Conservation (phyloP, 1,140 invertebrate species). For the Drosophila subpulchrella region DNA sequence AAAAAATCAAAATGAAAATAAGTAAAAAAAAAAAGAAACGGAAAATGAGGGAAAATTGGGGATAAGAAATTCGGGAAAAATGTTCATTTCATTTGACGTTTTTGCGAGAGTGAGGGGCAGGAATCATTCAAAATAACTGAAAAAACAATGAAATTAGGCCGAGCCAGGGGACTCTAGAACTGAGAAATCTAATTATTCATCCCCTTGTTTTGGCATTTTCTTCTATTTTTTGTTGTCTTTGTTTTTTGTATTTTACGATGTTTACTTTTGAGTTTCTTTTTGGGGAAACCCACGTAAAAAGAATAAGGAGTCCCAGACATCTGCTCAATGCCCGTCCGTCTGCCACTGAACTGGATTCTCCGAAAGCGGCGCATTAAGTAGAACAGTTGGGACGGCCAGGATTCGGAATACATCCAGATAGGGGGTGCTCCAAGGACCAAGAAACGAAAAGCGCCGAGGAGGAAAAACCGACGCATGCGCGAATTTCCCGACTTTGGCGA, state of each 20-base stretch:
- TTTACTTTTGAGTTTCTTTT: conserved; percentile 57
- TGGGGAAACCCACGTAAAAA: neutral
- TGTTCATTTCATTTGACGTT: conserved; percentile 56
- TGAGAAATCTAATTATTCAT: conserved; percentile 84
- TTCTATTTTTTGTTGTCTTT: neutral
- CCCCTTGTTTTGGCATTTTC: conserved; percentile 60
- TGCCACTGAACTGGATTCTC: conserved; percentile 66
- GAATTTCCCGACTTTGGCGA: conserved; percentile 40
- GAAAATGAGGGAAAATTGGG: conserved; percentile 19
- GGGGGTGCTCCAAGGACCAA: neutral
- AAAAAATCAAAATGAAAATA: conserved; percentile 27
- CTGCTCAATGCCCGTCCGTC: conserved; percentile 55
- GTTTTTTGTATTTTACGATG: conserved; percentile 23
- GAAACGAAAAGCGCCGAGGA: neutral
- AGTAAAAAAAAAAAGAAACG: conserved; percentile 9
- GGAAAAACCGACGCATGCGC: conserved; percentile 25
- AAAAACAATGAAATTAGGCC: conserved; percentile 83
- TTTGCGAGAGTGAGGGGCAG: conserved; percentile 4
- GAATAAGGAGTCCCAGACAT: conserved; percentile 20
- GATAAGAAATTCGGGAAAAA: conserved; percentile 39
- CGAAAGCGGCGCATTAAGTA: conserved; percentile 73
- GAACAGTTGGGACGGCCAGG: conserved; percentile 47
- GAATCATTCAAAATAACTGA: conserved; percentile 79
- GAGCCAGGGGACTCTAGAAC: conserved; percentile 34
- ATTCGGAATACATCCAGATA: conserved; percentile 49